phyloP scores from a whole-genome alignment of 2,888 invertebrate species.

The Diplazon laetatorius region DNA sequence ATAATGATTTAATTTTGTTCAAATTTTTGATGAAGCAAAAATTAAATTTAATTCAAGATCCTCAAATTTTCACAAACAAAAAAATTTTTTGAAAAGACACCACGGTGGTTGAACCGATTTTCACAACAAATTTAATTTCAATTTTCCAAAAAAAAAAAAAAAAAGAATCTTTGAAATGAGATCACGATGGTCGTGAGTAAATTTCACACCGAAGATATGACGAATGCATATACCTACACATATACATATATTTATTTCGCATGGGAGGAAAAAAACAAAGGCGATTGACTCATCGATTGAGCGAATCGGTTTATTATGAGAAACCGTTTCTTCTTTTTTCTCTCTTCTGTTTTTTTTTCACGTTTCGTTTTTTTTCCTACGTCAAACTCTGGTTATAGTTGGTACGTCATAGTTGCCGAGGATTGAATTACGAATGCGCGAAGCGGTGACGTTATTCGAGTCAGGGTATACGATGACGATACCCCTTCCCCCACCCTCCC shows the following conservation, averaged over 20 bases:
- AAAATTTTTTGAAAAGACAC: no score
- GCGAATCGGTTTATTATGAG: neutral
- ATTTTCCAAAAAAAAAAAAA: neutral
- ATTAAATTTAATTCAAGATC: no score
- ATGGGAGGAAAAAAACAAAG: slow-evolving; percentile 1
- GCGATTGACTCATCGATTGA: slow-evolving; percentile 33
- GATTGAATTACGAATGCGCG: slow-evolving; percentile 35
- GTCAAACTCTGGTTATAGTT: slow-evolving; percentile 33
- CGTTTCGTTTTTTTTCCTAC: no score
- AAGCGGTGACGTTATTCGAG: slow-evolving; percentile 24
- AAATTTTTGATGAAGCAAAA: no score
- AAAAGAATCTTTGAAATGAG: neutral
- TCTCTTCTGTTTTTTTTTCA: no score
- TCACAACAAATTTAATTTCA: no score
- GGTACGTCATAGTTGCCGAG: slow-evolving; percentile 49
- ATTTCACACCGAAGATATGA: slow-evolving; percentile 7
- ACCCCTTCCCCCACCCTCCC: no score
- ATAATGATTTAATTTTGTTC: no score
- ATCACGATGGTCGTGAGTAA: neutral
- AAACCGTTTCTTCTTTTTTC: neutral
- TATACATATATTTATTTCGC: no score
- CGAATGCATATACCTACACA: neutral
- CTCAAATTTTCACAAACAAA: no score
- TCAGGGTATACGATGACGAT: slow-evolving; percentile 32
- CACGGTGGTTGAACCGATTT: no score